Evolutionary conservation across 2,888 invertebrate genomes (phyloP), one percentile per base, ranked within the genome.

Genomic region (Xestia sexstrigata): DNA sequence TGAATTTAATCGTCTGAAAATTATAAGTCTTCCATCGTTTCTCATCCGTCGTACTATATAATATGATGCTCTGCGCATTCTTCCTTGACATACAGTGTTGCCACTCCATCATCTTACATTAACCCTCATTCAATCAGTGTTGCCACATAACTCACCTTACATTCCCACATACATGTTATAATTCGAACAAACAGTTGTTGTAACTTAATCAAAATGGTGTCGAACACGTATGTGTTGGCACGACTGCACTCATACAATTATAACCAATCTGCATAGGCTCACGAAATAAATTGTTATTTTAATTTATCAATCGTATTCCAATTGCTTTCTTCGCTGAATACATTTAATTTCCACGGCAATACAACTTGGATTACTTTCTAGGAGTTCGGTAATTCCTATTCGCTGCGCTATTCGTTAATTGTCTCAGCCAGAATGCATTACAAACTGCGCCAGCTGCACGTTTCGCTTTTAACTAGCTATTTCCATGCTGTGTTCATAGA

Each of bases 401-500:
- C 79, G 86, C 67, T 83, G 69, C 72, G 80, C 82, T 85, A 85
- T 88, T 88, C 83, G 87, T 87, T 92, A 90, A 91, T 91, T 91
- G 90, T 87, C 86, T 88, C 86, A 86, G 84, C 85, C 85, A 82
- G 87, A 89, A 87, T 87, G 89, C 88, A 88, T 89, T 90, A 86
- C 83, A 84, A 80, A 84, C 87, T 88, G 89, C 87, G 89, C 83
- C 83, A 84, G 87, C 88, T 88, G 89, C 90, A 86, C 90, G 90
- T 90, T 90, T 88, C 89, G 87, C 89, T 88, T 92, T 93, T 93
- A 95, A 95, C 93, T 91, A 92, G 93, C 94, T 93, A 95, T 96
- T 95, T 95, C 94, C 94, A 95, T 94, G 96, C 97, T 92, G 95
- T 95, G 94, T 97, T 97, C 97, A 97, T 95, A 96, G 95, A 95